A percentile compares a stretch with the other conserved stretches of the same genome.
phyloP scores from a whole-genome alignment of 1,140 invertebrate genomes.

The Drosophila ironensis region DNA sequence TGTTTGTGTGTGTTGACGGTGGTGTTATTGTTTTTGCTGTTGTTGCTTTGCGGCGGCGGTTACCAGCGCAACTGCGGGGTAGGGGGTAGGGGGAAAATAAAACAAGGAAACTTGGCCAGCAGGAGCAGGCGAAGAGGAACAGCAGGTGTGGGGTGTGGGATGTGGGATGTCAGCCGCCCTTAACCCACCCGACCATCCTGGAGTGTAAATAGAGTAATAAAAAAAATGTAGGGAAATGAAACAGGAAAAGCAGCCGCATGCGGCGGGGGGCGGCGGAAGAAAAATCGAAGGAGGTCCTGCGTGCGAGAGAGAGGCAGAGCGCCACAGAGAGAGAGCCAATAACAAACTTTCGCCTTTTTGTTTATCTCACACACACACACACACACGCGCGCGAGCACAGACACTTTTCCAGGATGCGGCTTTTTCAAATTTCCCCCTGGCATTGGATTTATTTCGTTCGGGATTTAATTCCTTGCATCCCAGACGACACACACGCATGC shows the following conservation, averaged over 20 bases:
- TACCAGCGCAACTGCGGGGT: conserved; percentile 56
- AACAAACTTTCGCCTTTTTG: conserved; percentile 74
- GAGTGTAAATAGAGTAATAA: conserved; percentile 74
- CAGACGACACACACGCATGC: too few relatives aligned
- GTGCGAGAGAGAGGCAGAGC: conserved; percentile 29
- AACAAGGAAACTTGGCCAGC: conserved; percentile 37
- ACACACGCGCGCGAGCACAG: not conserved
- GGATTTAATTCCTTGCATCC: conserved; percentile 5
- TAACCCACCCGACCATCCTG: not conserved
- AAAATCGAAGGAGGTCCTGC: conserved; percentile 43
- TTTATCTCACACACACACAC: conserved; percentile 58
- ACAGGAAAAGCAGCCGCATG: conserved; percentile 53
- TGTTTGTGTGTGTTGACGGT: conserved; percentile 17
- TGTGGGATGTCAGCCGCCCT: conserved; percentile 38
- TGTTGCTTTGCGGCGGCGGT: conserved; percentile 27
- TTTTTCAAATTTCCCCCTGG: conserved; percentile 32
- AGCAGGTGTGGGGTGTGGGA: conserved; percentile 59
- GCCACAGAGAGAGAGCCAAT: conserved; percentile 26
- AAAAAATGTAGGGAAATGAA: conserved; percentile 60
- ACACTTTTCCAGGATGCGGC: conserved; percentile 67
- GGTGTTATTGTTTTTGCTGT: conserved; percentile 12
- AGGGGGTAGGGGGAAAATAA: too few relatives aligned
- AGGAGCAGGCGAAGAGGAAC: conserved; percentile 28
- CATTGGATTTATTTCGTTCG: conserved; percentile 17
- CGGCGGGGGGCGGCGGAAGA: conserved; percentile 18